phyloP scores from a whole-genome alignment of 2,113 vertebrate species.

The Myotis davidii region DNA sequence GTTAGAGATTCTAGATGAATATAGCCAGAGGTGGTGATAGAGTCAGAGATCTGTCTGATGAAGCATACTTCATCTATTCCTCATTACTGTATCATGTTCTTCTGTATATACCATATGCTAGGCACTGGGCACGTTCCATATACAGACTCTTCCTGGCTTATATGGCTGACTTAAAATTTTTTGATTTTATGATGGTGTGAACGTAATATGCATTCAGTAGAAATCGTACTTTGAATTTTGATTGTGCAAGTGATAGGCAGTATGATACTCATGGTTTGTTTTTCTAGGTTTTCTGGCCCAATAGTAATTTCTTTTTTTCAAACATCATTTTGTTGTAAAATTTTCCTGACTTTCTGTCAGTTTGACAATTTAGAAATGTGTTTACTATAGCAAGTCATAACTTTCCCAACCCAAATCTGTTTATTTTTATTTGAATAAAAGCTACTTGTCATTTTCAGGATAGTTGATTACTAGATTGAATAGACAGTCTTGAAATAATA shows the following conservation, averaged over 20 bases:
- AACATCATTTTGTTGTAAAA: slow-evolving; percentile 17
- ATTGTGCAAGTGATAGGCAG: background rate
- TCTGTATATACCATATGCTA: background rate
- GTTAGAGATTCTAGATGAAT: background rate
- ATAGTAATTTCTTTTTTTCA: background rate
- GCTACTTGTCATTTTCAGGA: slow-evolving; percentile 7
- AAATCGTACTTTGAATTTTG: background rate
- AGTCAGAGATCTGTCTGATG: background rate
- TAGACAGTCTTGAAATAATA: background rate
- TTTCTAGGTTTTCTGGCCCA: background rate
- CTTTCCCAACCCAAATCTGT: background rate
- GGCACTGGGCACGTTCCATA: background rate
- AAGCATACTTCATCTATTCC: background rate
- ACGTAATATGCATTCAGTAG: background rate
- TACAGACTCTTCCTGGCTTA: background rate
- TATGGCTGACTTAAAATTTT: background rate
- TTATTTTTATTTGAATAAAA: slow-evolving; percentile 49
- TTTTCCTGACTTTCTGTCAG: background rate
- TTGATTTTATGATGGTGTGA: background rate
- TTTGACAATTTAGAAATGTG: slow-evolving; percentile 33
- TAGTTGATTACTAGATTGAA: slow-evolving; percentile 7
- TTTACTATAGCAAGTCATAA: background rate
- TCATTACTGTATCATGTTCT: background rate
- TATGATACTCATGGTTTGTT: background rate
- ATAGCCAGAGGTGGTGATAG: background rate